Conservation (phyloP, 1,140 invertebrate species). For the Pseudomyrmex flavicornis region DNA sequence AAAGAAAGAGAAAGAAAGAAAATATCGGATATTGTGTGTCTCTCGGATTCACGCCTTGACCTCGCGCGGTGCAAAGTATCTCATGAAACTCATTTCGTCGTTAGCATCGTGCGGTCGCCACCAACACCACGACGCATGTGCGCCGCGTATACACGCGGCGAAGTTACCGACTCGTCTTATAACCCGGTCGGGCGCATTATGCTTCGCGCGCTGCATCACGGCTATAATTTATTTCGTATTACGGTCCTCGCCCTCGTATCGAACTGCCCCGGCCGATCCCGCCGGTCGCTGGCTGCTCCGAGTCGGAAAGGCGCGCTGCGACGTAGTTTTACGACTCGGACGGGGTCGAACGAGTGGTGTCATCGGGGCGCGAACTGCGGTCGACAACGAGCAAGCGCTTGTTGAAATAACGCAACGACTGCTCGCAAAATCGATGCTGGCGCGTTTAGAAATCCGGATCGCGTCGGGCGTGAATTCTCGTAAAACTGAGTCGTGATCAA, state of each 20-base stretch:
- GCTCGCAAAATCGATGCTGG: not conserved
- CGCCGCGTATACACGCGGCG: not conserved
- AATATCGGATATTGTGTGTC: not conserved
- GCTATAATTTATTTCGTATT: slow-evolving; percentile 59
- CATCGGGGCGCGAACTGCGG: slow-evolving; percentile 14
- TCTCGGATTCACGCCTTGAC: slow-evolving; percentile 1
- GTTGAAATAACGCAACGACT: slow-evolving; percentile 25
- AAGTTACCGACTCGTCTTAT: slow-evolving; percentile 17
- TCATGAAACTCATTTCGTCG: slow-evolving; percentile 1
- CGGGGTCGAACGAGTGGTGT: slow-evolving; percentile 45
- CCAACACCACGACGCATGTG: not conserved
- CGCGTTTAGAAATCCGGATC: not conserved
- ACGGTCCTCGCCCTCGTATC: slow-evolving; percentile 41
- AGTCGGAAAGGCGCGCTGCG: slow-evolving; percentile 16
- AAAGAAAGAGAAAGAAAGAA: not conserved
- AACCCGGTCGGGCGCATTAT: slow-evolving; percentile 27
- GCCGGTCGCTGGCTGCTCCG: slow-evolving; percentile 11
- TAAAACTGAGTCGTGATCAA: not conserved
- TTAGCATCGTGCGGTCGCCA: slow-evolving; percentile 1
- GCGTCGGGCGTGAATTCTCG: not conserved
- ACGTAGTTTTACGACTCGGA: slow-evolving; percentile 40
- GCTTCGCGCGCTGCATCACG: slow-evolving; percentile 37
- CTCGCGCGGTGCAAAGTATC: not conserved
- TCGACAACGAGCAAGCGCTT: not conserved
- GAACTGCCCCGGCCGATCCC: slow-evolving; percentile 38